Base-by-base conservation (phyloP, 1,140 invertebrate species). In the Radopholus similis region DNA sequence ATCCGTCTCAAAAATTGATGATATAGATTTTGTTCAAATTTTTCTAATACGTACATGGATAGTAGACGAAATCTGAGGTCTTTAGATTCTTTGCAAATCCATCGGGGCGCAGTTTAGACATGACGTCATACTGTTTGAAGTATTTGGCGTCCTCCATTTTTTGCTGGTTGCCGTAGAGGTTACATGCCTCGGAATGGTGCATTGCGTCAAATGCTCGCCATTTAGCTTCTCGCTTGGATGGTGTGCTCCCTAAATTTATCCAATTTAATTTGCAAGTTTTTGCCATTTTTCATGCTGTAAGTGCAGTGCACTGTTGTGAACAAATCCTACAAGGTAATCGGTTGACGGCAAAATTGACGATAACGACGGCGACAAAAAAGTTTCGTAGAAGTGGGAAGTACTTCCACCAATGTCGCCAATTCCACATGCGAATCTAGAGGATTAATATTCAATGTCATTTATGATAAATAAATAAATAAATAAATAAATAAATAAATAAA, bases 71-170 rank as follows among this genome's bases (percentile, higher is more conserved):
- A 13, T 51, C 47, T 21, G 21, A 21, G 21, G 30, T 51, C 15
- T 21, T 23, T 28, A 51, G 15, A n/a, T 51, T 28, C 18, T 28
- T 51, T 21, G 47, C 49, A 18, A 62, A 62, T 18, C 26, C 35
- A 13, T 62, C 26, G n/a, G 58, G 58, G 8, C 58, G 58, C n/a
- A 62, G 49, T 26, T 62, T 28, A 28, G 58, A 35, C 21, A 32
- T 62, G 3, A 49, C 40, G 18, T 62, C 58, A 4, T 62, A 40
- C 49, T 62, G 37, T 26, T 62, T 62, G 18, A 62, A 62, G 21
- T 62, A 62, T 49, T 62, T 62, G 3, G 40, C 18, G 32, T 62
- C 58, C 40, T 62, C 58, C 38, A 11, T 51, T 4, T 40, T 35
- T 21, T 62, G 58, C 8, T 21, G 23, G 18, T 34, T 18, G 0